These are phyloP conservation scores for Toxonevra muliebris DNA, from an alignment of 2,888 invertebrate genomes.

Conservation along the genomic window DNA sequence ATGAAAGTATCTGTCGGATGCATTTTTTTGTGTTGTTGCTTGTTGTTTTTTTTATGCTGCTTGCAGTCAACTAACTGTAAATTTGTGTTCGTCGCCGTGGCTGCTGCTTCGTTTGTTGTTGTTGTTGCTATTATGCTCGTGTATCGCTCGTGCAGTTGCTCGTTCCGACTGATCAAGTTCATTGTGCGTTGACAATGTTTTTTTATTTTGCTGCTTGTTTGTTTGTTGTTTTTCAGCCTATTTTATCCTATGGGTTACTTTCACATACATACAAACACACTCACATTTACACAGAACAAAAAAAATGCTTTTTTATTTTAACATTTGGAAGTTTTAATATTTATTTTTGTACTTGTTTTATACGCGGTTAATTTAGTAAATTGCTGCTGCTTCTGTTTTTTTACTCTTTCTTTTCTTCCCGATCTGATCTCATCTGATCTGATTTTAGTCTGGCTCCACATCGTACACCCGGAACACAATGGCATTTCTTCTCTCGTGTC, in stretches of 20 bases:
- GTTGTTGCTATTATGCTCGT: constrained; percentile 4
- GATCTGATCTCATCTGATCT: too few relatives aligned
- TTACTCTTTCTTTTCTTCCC: neutral
- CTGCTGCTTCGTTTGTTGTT: constrained; percentile 18
- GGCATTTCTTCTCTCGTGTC: too few relatives aligned
- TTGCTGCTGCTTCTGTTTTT: neutral
- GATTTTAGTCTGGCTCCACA: too few relatives aligned
- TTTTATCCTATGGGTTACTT: constrained; percentile 11
- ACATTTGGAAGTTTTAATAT: too few relatives aligned
- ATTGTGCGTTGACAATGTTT: constrained; percentile 46
- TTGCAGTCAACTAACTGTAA: constrained; percentile 31
- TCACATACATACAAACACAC: constrained; percentile 17
- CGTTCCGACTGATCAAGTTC: constrained; percentile 43
- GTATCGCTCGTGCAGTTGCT: constrained; percentile 13
- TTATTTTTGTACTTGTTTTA: too few relatives aligned
- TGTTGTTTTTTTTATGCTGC: constrained; percentile 10
- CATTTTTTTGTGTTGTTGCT: neutral
- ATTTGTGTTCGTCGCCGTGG: constrained; percentile 25
- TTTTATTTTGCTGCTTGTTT: constrained; percentile 2
- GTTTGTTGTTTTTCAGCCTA: neutral
- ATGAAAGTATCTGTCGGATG: constrained; percentile 7
- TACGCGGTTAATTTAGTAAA: neutral
- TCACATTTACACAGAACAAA: neutral
- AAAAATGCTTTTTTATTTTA: neutral
- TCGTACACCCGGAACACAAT: too few relatives aligned